These are phyloP conservation scores for Trigoniulus corallinus DNA, from an alignment of 1,140 invertebrate species.

Conservation along the genomic window DNA sequence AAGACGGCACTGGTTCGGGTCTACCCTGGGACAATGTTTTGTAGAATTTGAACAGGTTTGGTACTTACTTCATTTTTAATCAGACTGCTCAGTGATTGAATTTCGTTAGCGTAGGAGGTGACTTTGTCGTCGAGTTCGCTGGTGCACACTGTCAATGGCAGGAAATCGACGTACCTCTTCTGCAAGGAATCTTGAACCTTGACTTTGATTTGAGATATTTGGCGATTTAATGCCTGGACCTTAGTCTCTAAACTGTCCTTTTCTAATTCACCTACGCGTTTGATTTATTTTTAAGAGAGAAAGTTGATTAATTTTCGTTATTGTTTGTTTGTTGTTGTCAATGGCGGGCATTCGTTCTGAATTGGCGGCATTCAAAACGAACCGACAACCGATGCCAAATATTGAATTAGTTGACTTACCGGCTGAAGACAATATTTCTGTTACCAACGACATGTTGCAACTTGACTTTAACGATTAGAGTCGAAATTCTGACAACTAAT, in stretches of 20 bases:
- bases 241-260: slow-evolving; percentile 22
- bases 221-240: slow-evolving; percentile 19
- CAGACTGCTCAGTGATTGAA: slow-evolving; percentile 17
- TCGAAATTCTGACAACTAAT: too few relatives aligned
- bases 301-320: too few relatives aligned
- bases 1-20: too few relatives aligned
- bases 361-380: too few relatives aligned
- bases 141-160: slow-evolving; percentile 17
- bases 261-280: slow-evolving; percentile 19
- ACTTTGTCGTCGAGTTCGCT: slow-evolving; percentile 18
- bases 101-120: slow-evolving; percentile 15
- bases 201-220: slow-evolving; percentile 21
- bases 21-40: neutral
- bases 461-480: too few relatives aligned
- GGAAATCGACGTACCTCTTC: slow-evolving; percentile 20
- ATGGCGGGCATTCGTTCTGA: too few relatives aligned
- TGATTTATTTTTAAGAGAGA: neutral
- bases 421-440: slow-evolving; percentile 15
- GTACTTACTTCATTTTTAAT: slow-evolving; percentile 23
- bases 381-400: neutral
- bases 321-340: too few relatives aligned
- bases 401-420: slow-evolving; percentile 9
- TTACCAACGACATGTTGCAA: slow-evolving; percentile 17
- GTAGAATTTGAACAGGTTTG: neutral
- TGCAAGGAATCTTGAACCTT: slow-evolving; percentile 20